These are phyloP conservation scores for Brachionichthys hirsutus DNA, from an alignment of 2,113 vertebrate genomes.

Conservation along the genomic window DNA sequence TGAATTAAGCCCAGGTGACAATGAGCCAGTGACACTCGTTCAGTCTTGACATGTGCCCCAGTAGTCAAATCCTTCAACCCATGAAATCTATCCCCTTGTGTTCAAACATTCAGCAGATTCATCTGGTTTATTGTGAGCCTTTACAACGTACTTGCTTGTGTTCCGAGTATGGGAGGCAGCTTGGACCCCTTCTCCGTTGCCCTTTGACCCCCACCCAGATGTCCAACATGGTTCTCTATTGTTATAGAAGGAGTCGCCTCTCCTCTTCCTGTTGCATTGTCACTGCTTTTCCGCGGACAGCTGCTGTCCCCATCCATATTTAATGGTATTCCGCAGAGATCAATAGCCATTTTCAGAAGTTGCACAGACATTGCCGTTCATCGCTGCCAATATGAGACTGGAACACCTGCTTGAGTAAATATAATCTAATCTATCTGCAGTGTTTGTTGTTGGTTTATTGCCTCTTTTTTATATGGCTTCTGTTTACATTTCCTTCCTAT, in stretches of 20 bases:
- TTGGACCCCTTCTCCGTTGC: slow-evolving; percentile 20
- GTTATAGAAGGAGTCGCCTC: slow-evolving; percentile 38
- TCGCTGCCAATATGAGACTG: slow-evolving; percentile 19
- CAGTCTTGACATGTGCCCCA: too few relatives aligned
- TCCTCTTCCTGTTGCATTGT: slow-evolving; percentile 66
- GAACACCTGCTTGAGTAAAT: slow-evolving; percentile 14
- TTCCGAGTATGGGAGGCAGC: neutral
- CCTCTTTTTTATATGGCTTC: neutral
- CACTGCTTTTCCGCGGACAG: slow-evolving; percentile 53
- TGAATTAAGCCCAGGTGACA: too few relatives aligned
- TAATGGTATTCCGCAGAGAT: slow-evolving; percentile 59
- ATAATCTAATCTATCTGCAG: slow-evolving; percentile 1
- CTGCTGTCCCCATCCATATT: slow-evolving; percentile 67
- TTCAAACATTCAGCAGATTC: too few relatives aligned
- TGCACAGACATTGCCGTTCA: slow-evolving; percentile 20
- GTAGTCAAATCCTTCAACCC: too few relatives aligned
- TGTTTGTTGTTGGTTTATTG: neutral
- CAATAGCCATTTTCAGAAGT: slow-evolving; percentile 45
- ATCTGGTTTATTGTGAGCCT: too few relatives aligned
- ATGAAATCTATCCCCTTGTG: too few relatives aligned
- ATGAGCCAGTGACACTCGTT: too few relatives aligned
- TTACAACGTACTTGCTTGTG: neutral
- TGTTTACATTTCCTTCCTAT: neutral
- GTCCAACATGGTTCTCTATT: slow-evolving; percentile 43
- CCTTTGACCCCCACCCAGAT: slow-evolving; percentile 67